Base-by-base conservation (phyloP, 2,888 invertebrate genomes). In the Mycogona germanica region DNA sequence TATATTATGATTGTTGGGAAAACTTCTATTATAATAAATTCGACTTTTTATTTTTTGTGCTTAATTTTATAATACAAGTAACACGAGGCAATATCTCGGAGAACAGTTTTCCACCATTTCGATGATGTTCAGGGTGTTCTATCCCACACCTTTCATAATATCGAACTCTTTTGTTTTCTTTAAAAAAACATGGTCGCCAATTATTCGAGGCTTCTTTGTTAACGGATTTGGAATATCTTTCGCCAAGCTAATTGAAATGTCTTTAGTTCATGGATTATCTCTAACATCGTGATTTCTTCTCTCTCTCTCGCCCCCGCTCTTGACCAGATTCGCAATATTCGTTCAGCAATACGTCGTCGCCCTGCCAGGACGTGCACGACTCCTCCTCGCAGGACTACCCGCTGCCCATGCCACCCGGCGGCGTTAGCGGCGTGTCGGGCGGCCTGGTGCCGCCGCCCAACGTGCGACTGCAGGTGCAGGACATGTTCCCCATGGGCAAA, bases 271-370 rank as follows among this genome's bases (percentile, higher is more conserved):
- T 38, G 40, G 6, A 19, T n/a, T n/a, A 38, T 19, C 21, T 50
- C 19, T 48, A 21, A 17, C 32, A 12, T 48, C 19, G 7, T 9
- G 12, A 14, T n/a, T n/a, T 44, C 14, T 35, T 35, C 14, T 49
- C 4, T 35, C 19, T 29, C 45, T 35, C 17, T 17, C 23, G 41
- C 2, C 23, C 30, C n/a, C 25, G 44, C 38, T 46, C 2, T 28
- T 19, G 3, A 61, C 78, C 78, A 1, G 84, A 85, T 68, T 85
- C 85, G 29, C 76, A 84, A 60, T 83, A 81, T 66, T 84, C 84
- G 0, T 84, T 81, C 65, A 84, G 84, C 65, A 84, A 82, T 65
- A 79, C 82, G 38, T 62, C 62, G 37, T 61, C 62, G 40, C 61
- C 62, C 29, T 59, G 59, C 45, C 60, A 60, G 38, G 60, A 61